Evolutionary conservation across 2,888 invertebrate genomes (phyloP), one percentile per base, ranked within the genome.

Genomic region (Sipha maydis): DNA sequence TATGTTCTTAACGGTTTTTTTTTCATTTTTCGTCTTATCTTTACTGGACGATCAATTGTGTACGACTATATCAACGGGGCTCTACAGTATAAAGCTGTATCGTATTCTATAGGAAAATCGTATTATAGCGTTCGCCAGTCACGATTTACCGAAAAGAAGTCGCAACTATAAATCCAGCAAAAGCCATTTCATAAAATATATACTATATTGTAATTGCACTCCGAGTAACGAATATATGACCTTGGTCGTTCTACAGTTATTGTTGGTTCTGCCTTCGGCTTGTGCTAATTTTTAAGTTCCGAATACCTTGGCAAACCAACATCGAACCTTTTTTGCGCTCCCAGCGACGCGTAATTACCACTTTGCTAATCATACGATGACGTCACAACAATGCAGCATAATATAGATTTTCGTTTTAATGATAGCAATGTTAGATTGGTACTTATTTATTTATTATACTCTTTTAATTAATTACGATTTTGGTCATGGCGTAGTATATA

Each of bases 281-380:
- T 85, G 85, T 85, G 85, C 85, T 85, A 85, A 85, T 85, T 85
- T 85, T 85, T 85, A 78, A 85, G 77, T 78, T 85, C 85, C 67
- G 34, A 85, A 85, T 78, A 85, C 85, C 85, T 85, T 85, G 85
- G 77, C 67, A 25, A 67, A 84, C 67, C 41, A 21, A 84, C 76
- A 34, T 78, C 25, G 77, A 67, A 76, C 84, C 61, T 41, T 76
- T 76, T 76, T 77, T 48, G 76, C 67, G 77, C 31, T 77, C 85
- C 67, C 31, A 69, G 77, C 28, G 25, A 85, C 48, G 48, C 41
- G 28, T 77, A 85, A 85, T 85, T 85, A 69, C 48, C 48, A 85
- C 77, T 78, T 69, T n/a, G 77, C 67, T 78, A 85, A 85, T 78
- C 77, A 69, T 21, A 75, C 8, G 34, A 75, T 75, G 75, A 75